A percentile compares a stretch with the other conserved stretches of the same genome.
These are phyloP conservation scores for Thymelicus lineola DNA, from an alignment of 2,888 invertebrate genomes.

Conservation along the genomic window DNA sequence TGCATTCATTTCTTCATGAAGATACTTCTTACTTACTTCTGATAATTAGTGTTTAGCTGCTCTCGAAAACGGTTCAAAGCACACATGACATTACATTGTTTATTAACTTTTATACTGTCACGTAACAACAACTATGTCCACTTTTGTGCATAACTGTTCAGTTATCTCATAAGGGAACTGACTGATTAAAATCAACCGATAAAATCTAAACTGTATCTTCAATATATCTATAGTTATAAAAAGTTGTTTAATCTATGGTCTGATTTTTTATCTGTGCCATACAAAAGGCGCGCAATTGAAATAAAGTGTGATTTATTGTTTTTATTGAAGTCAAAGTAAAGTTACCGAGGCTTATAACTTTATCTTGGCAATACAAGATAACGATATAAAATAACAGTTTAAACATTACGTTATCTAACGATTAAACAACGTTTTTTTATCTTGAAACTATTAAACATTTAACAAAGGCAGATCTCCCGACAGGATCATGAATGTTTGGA, in stretches of 20 bases:
- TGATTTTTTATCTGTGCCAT: slow-evolving; percentile 40
- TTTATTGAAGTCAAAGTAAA: slow-evolving; percentile 12
- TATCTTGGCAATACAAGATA: slow-evolving; percentile 5
- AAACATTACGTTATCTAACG: not conserved
- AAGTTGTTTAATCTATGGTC: slow-evolving; percentile 31
- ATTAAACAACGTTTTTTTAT: no score
- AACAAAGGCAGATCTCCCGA: no score
- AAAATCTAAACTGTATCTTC: slow-evolving; percentile 23
- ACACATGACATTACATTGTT: no score
- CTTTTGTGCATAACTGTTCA: not conserved
- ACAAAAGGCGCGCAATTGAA: slow-evolving; percentile 27
- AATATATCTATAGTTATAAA: slow-evolving; percentile 26
- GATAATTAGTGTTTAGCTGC: no score
- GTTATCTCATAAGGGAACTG: slow-evolving; percentile 11
- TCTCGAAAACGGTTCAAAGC: no score
- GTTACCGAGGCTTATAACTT: slow-evolving; percentile 5
- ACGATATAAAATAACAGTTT: not conserved
- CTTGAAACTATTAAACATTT: no score
- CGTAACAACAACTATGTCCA: no score
- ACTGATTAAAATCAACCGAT: slow-evolving; percentile 24
- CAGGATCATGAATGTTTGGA: no score
- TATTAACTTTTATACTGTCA: no score
- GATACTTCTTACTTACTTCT: no score
- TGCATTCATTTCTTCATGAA: no score
- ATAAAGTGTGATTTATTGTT: slow-evolving; percentile 28